A percentile compares a stretch with the other conserved stretches of the same genome.
These are phyloP conservation scores for Ia io DNA, from an alignment of 2,113 vertebrate species.

Conservation along the genomic window DNA sequence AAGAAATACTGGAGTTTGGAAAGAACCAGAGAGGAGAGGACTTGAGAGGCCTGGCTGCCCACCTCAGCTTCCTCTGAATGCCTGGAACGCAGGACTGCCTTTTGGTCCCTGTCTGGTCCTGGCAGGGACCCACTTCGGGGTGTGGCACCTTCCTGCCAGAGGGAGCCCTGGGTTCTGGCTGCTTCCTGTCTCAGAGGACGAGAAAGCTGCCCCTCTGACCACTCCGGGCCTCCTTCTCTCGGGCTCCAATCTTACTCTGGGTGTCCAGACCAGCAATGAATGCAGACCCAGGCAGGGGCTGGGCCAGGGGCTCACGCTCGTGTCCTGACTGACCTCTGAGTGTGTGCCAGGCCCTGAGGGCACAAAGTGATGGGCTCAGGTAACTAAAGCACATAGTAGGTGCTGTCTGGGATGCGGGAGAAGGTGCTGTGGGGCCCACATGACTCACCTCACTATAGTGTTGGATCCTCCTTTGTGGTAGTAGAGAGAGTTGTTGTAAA, in stretches of 20 bases:
- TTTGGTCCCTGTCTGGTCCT: not conserved
- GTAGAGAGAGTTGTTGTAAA: slow-evolving; percentile 92
- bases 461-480: slow-evolving; percentile 92
- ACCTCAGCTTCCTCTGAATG: not conserved
- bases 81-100: not conserved
- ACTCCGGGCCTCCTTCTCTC: not conserved
- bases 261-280: not conserved
- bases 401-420: rapidly evolving
- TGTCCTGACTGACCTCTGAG: not conserved
- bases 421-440: rapidly evolving
- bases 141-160: not conserved
- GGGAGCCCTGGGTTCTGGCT: not conserved
- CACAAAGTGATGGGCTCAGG: not conserved
- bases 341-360: not conserved
- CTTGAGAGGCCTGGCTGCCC: not conserved
- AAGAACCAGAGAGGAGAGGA: not conserved
- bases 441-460: slow-evolving; percentile 89
- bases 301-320: not conserved
- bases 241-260: not conserved
- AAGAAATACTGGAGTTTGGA: not conserved
- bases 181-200: not conserved
- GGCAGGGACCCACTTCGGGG: not conserved
- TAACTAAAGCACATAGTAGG: rapidly evolving
- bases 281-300: not conserved
- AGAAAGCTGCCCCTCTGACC: not conserved